Percentiles rank a stretch among this genome's conserved stretches.
These are phyloP conservation scores for Gymnoscopelus microlampas DNA, from an alignment of 2,797 vertebrate genomes.

Conservation along the genomic window DNA sequence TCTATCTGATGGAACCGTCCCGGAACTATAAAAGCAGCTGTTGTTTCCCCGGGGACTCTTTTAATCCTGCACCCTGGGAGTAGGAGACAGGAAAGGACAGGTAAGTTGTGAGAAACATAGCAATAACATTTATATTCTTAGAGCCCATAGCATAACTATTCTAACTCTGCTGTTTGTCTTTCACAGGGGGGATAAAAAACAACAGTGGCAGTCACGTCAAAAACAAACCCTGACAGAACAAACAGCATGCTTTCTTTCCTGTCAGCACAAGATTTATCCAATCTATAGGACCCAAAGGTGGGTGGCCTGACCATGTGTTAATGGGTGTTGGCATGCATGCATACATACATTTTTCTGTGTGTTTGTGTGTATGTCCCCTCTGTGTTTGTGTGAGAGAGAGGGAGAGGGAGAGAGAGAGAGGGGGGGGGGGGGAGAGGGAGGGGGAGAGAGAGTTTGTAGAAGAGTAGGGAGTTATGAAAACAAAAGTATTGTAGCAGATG, in stretches of 20 bases:
- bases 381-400: constrained; percentile 12
- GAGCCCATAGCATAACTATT: too few species aligned
- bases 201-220: constrained; percentile 58
- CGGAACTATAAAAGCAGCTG: too few species aligned
- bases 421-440: constrained; percentile 19
- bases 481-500: constrained; percentile 79
- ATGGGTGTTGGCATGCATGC: background rate
- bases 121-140: too few species aligned
- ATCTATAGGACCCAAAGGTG: constrained; percentile 52
- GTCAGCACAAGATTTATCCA: constrained; percentile 26
- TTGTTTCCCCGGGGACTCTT: too few species aligned
- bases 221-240: constrained; percentile 48
- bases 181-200: constrained; percentile 39
- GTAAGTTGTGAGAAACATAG: too few species aligned
- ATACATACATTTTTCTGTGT: constrained; percentile 1
- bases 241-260: constrained; percentile 18
- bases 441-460: constrained; percentile 22
- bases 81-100: too few species aligned
- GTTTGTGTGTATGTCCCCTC: constrained; percentile 15
- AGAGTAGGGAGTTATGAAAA: constrained; percentile 74
- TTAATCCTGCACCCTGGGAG: too few species aligned
- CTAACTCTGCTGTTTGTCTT: too few species aligned
- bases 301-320: constrained; percentile 49
- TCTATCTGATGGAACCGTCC: too few species aligned
- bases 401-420: constrained; percentile 10